Percentiles rank a stretch among this genome's conserved stretches.
Evolutionary conservation across 2,888 invertebrate genomes (phyloP).

Genomic region (Phyllotreta striolata): DNA sequence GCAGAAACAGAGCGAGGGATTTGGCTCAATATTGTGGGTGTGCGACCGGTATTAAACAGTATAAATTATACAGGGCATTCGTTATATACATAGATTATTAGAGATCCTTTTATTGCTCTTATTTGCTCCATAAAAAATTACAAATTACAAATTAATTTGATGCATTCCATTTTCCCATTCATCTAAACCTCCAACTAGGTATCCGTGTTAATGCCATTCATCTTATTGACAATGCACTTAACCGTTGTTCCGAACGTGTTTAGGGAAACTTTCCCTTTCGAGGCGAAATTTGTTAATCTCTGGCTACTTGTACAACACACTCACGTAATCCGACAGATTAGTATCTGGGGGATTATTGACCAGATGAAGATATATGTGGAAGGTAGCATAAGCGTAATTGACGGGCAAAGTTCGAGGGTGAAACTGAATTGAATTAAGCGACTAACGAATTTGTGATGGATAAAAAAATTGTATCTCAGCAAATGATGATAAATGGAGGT

Average conservation of each 20-base stretch:
- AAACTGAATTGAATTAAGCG: too few relatives aligned
- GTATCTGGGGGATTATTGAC: conserved; percentile 15
- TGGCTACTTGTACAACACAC: conserved; percentile 18
- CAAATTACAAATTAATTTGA: too few relatives aligned
- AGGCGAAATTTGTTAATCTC: conserved; percentile 14
- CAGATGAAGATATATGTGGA: conserved; percentile 19
- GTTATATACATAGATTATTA: too few relatives aligned
- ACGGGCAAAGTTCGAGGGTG: too few relatives aligned
- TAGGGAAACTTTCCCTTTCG: conserved; percentile 5
- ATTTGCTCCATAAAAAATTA: background rate
- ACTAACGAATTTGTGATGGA: too few relatives aligned
- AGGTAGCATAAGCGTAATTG: background rate
- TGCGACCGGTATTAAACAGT: conserved; percentile 24
- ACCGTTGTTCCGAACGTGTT: background rate
- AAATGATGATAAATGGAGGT: too few relatives aligned
- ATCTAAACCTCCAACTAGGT: background rate
- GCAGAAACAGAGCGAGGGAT: conserved; percentile 31
- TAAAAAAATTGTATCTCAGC: too few relatives aligned
- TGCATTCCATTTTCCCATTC: too few relatives aligned
- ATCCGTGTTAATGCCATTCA: background rate
- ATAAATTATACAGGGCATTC: conserved; percentile 27
- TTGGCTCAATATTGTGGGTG: conserved; percentile 28
- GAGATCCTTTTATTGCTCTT: background rate
- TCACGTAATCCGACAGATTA: conserved; percentile 17
- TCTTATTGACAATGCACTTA: too few relatives aligned